Conservation (phyloP, 2,113 vertebrate genomes). For the Cyanoramphus novaezelandiae region DNA sequence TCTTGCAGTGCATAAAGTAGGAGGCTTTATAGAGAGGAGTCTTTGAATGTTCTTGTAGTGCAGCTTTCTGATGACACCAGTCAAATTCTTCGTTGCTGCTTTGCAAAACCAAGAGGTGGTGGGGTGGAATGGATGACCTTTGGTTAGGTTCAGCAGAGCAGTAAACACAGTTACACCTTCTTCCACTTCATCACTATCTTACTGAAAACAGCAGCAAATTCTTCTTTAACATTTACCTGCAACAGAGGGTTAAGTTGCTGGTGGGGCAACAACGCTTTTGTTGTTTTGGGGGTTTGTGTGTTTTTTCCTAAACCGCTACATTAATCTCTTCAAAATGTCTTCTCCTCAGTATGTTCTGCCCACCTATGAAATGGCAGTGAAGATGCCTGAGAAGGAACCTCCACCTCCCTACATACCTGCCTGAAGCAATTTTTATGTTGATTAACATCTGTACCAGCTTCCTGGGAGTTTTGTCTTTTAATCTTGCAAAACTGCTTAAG, state of each 20-base stretch:
- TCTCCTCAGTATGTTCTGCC: conserved; percentile 89
- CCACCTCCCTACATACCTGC: conserved; percentile 88
- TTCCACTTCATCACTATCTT: background rate
- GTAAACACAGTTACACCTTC: background rate
- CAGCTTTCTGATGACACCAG: background rate
- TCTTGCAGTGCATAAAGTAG: background rate
- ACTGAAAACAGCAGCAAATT: background rate
- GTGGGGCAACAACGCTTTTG: background rate
- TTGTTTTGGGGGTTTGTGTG: too few species aligned
- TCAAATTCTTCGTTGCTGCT: background rate
- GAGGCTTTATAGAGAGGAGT: background rate
- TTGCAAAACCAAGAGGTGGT: background rate
- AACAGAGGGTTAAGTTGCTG: background rate
- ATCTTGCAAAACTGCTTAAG: conserved; percentile 74
- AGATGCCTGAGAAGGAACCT: conserved; percentile 92
- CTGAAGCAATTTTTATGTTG: conserved; percentile 66
- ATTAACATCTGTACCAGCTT: conserved; percentile 71
- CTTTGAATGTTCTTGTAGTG: background rate
- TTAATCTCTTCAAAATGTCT: conserved; percentile 30
- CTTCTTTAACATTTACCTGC: background rate
- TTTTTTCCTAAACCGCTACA: background rate
- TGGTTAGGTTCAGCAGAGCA: background rate
- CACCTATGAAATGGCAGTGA: conserved; percentile 97
- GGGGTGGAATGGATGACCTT: background rate
- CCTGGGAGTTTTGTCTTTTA: conserved; percentile 61